Conservation (phyloP, 2,113 vertebrate species). For the Pterocles orientalis region DNA sequence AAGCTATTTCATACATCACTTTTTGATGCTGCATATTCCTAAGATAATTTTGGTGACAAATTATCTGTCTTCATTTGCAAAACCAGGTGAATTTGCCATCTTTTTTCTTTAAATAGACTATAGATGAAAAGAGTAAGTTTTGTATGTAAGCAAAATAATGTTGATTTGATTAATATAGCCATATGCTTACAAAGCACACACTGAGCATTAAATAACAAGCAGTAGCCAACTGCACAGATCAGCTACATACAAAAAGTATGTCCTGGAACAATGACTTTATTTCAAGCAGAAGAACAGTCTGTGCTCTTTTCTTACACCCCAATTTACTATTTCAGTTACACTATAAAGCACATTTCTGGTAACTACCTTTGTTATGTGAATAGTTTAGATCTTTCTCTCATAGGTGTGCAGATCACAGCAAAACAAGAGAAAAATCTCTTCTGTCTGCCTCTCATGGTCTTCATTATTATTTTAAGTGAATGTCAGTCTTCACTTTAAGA, state of each 20-base stretch:
- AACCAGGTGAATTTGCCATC: background rate
- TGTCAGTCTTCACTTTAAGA: background rate
- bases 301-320: slow-evolving; percentile 44
- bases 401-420: background rate
- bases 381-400: slow-evolving; percentile 25
- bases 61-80: background rate
- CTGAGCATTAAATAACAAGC: slow-evolving; percentile 60
- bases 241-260: slow-evolving; percentile 43
- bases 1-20: background rate
- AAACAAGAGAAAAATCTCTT: background rate
- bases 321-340: slow-evolving; percentile 67
- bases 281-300: slow-evolving; percentile 62
- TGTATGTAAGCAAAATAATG: background rate
- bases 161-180: slow-evolving; percentile 44
- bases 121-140: background rate
- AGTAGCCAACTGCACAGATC: slow-evolving; percentile 64
- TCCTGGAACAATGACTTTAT: slow-evolving; percentile 70
- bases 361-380: slow-evolving; percentile 23
- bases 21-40: background rate
- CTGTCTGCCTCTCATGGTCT: background rate
- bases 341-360: slow-evolving; percentile 41
- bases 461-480: background rate
- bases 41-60: background rate
- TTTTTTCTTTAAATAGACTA: background rate
- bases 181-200: slow-evolving; percentile 49